Evolutionary conservation across 2,888 invertebrate species (phyloP).

Genomic region (Molorchus minor): DNA sequence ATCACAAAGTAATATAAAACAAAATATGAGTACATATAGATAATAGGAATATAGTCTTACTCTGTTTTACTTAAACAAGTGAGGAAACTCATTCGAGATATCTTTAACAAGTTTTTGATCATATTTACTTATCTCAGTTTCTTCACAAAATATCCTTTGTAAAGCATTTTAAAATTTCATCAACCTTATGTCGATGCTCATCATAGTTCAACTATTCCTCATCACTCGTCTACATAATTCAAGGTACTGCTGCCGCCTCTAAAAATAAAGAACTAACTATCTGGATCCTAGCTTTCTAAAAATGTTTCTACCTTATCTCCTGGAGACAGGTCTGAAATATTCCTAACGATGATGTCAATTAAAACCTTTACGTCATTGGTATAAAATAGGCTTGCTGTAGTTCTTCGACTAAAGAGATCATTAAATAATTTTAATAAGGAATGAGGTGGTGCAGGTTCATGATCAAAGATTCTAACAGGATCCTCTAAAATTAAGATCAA

Average conservation of each 20-base stretch:
- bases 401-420: slow-evolving; percentile 82
- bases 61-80: slow-evolving; percentile 69
- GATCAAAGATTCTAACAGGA: slow-evolving; percentile 86
- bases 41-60: too few species aligned
- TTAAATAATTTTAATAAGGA: slow-evolving; percentile 88
- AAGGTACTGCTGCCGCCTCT: slow-evolving; percentile 82
- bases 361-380: slow-evolving; percentile 95
- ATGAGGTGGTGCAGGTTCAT: slow-evolving; percentile 81
- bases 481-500: too few species aligned
- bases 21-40: slow-evolving; percentile 8
- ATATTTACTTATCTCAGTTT: slow-evolving; percentile 75
- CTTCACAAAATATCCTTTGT: slow-evolving; percentile 88
- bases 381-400: slow-evolving; percentile 89
- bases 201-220: slow-evolving; percentile 82
- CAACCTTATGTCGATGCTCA: slow-evolving; percentile 80
- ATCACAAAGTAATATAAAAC: slow-evolving; percentile 28
- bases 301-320: slow-evolving; percentile 75
- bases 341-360: slow-evolving; percentile 91
- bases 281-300: too few species aligned
- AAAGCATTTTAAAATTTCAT: slow-evolving; percentile 85
- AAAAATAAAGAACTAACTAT: too few species aligned
- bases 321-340: slow-evolving; percentile 88
- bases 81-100: slow-evolving; percentile 86
- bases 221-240: slow-evolving; percentile 82
- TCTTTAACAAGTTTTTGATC: slow-evolving; percentile 83